Evolutionary conservation across 2,113 vertebrate species (phyloP).

Genomic region (Psephotus haematonotus): DNA sequence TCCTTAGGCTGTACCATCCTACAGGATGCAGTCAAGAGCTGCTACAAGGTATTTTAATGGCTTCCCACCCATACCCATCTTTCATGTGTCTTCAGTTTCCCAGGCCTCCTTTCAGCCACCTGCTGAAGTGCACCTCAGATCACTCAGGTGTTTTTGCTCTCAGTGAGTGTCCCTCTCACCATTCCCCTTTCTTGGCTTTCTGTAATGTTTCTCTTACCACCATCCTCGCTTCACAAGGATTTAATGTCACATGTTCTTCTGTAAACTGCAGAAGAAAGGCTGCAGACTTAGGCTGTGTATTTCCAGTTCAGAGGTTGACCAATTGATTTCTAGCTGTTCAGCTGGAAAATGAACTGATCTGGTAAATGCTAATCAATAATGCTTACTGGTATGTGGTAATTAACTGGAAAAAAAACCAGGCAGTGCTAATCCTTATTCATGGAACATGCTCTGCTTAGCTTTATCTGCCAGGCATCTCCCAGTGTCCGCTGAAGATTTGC

Average conservation of each 20-base stretch:
- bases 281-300: neutral
- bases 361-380: constrained; percentile 51
- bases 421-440: neutral
- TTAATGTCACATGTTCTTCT: neutral
- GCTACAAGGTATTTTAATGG: neutral
- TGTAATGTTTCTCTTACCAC: neutral
- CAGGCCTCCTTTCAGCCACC: neutral
- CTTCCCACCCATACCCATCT: neutral
- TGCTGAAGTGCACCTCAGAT: neutral
- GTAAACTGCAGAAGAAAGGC: neutral
- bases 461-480: neutral
- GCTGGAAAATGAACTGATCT: constrained; percentile 30
- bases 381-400: neutral
- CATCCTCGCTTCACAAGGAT: neutral
- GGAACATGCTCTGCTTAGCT: neutral
- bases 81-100: accelerated
- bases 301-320: neutral
- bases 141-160: neutral
- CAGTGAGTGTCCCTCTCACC: neutral
- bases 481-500: neutral
- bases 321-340: constrained; percentile 27
- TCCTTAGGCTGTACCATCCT: neutral
- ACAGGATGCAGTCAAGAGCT: neutral
- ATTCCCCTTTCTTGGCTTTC: neutral
- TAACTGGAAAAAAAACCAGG: neutral